Evolutionary conservation across 2,888 invertebrate species (phyloP).

Genomic region (Acleris laterana): DNA sequence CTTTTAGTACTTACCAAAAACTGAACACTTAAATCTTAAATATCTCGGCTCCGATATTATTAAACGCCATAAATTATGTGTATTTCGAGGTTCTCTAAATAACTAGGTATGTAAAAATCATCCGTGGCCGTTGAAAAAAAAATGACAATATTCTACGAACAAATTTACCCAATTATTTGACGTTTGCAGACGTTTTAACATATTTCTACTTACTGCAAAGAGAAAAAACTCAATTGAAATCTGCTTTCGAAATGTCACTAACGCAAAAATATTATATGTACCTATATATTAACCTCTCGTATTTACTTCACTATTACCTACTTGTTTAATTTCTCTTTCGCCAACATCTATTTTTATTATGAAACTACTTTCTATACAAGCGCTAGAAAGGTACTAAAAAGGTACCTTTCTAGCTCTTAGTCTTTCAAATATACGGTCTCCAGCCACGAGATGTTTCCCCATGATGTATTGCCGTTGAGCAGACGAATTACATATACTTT

Average conservation of each 20-base stretch:
- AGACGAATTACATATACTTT: constrained; percentile 74
- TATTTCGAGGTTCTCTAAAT: too few species aligned
- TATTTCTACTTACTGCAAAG: too few species aligned
- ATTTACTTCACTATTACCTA: background rate
- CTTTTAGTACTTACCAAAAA: too few species aligned
- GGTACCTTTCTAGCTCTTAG: background rate
- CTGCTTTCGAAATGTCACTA: constrained; percentile 4
- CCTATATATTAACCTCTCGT: background rate
- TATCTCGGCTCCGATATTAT: too few species aligned
- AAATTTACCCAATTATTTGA: too few species aligned
- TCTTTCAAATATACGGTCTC: constrained; percentile 12
- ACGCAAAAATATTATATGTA: background rate
- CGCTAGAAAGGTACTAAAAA: background rate
- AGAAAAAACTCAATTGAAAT: background rate
- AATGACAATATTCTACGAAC: too few species aligned
- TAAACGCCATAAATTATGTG: too few species aligned
- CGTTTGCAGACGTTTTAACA: too few species aligned
- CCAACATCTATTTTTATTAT: background rate
- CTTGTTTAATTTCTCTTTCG: too few species aligned
- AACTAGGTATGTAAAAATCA: too few species aligned
- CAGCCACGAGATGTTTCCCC: constrained; percentile 34
- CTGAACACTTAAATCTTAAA: too few species aligned
- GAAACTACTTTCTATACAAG: background rate
- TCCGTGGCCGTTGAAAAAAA: too few species aligned
- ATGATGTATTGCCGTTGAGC: constrained; percentile 57